A percentile compares a stretch with the other conserved stretches of the same genome.
Evolutionary conservation across 2,113 vertebrate species (phyloP).

Genomic region (Vulpes vulpes): DNA sequence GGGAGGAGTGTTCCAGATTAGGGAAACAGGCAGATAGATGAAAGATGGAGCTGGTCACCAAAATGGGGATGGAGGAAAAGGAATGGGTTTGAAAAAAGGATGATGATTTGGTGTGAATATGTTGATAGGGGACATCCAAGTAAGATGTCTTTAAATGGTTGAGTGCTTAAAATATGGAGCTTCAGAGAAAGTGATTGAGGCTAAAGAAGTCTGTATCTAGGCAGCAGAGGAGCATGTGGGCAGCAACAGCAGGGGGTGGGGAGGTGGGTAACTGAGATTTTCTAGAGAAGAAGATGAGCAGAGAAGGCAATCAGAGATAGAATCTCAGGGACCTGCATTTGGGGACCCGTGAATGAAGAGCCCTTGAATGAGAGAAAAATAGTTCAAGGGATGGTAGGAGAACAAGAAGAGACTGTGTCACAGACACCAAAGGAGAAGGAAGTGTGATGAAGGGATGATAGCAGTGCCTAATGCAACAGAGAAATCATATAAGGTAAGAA

Average conservation of each 20-base stretch:
- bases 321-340: not conserved
- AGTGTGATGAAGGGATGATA: not conserved
- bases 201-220: conserved; percentile 58
- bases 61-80: not conserved
- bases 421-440: not conserved
- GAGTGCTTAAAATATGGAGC: conserved; percentile 37
- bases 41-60: not conserved
- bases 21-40: too few species aligned
- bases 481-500: not conserved
- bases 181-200: conserved; percentile 11
- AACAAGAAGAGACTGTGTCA: not conserved
- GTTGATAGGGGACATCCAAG: not conserved
- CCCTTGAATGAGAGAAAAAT: not conserved
- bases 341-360: not conserved
- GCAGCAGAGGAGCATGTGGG: conserved; percentile 59
- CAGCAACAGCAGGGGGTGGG: not conserved
- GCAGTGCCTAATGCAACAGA: not conserved
- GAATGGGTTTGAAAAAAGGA: not conserved
- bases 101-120: not conserved
- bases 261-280: not conserved
- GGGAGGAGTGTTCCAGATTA: not conserved
- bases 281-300: not conserved
- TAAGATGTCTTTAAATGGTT: not conserved
- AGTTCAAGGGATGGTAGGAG: not conserved
- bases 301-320: not conserved